A percentile compares a stretch with the other conserved stretches of the same genome.
phyloP scores from a whole-genome alignment of 2,888 invertebrate species.

The Plusia festucae region DNA sequence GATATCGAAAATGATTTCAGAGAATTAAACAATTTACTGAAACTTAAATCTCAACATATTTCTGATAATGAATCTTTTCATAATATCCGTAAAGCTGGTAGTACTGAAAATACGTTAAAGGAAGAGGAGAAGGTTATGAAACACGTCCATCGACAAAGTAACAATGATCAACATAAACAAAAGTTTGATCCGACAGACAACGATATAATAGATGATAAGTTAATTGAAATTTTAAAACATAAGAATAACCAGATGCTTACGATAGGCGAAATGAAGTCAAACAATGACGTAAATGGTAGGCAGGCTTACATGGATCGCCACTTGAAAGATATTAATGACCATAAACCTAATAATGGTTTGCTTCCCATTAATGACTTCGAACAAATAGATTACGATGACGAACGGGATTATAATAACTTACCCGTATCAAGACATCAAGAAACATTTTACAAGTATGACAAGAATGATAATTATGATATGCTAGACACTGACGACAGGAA shows the following conservation, averaged over 20 bases:
- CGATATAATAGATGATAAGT: not conserved
- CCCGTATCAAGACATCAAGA: not conserved
- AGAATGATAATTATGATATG: not conserved
- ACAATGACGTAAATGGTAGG: not conserved
- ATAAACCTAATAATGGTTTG: not conserved
- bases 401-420: not conserved
- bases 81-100: not conserved
- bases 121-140: not conserved
- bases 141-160: not conserved
- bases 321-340: not conserved
- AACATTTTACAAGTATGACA: not conserved
- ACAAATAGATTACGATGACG: not conserved
- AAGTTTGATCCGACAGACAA: not conserved
- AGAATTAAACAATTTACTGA: not conserved
- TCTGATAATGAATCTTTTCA: not conserved
- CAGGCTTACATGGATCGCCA: not conserved
- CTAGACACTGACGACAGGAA: not conserved
- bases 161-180: not conserved
- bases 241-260: not conserved
- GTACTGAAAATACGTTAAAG: not conserved
- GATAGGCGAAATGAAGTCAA: not conserved
- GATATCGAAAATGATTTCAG: conserved; percentile 13
- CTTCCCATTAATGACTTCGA: not conserved
- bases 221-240: not conserved
- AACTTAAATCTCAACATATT: not conserved